Percentiles rank a stretch among this genome's conserved stretches.
Conservation (phyloP, 2,888 invertebrate genomes). For the Drosophila aldrichi region DNA sequence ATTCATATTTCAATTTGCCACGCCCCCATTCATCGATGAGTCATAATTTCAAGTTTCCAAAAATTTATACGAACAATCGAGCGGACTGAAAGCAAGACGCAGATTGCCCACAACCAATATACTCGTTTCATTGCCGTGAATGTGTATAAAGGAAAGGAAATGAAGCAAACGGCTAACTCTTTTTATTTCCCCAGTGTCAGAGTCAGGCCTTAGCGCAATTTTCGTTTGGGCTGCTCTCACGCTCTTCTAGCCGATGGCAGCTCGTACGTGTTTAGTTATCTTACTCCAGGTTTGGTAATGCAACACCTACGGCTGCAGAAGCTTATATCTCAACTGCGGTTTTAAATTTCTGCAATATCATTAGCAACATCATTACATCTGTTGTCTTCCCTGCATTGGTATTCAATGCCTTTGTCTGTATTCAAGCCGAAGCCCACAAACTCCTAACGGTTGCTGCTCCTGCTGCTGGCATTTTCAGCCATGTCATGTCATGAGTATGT, state of each 20-base stretch:
- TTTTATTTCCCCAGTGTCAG: conserved; percentile 71
- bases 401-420: conserved; percentile 12
- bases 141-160: neutral
- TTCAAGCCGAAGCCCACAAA: conserved; percentile 27
- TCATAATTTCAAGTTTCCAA: no score
- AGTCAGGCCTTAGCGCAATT: conserved; percentile 57
- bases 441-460: neutral
- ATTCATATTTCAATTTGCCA: no score
- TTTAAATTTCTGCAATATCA: conserved; percentile 57
- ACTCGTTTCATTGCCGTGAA: no score
- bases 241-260: neutral
- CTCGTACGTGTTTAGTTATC: conserved; percentile 60
- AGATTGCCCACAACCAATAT: no score
- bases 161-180: conserved; percentile 49
- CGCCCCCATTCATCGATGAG: no score
- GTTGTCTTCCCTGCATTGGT: conserved; percentile 36
- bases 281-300: conserved; percentile 41
- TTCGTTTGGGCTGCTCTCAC: conserved; percentile 33
- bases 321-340: neutral
- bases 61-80: no score
- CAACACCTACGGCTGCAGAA: conserved; percentile 10
- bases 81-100: no score
- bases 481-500: conserved; percentile 78
- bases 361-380: conserved; percentile 39
- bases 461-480: conserved; percentile 51